A percentile compares a stretch with the other conserved stretches of the same genome.
Conservation (phyloP, 2,113 vertebrate species). For the Malurus cyaneus region DNA sequence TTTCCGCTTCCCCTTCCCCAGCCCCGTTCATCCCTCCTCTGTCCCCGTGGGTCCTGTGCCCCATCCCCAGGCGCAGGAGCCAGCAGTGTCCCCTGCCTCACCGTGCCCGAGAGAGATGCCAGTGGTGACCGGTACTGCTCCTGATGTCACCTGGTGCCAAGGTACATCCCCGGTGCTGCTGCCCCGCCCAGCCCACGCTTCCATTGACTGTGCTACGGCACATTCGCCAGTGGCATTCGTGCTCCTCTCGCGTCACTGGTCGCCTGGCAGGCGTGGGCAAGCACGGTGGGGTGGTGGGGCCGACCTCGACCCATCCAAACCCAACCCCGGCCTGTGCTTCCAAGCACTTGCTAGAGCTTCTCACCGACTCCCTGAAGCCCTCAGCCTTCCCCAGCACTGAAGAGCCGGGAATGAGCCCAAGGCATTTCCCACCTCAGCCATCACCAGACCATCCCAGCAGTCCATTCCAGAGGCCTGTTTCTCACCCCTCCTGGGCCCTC, state of each 20-base stretch:
- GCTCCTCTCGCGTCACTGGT: neutral
- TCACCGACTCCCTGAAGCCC: fast-evolving
- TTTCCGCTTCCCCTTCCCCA: too few relatives aligned
- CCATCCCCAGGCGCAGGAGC: neutral
- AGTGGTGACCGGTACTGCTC: fast-evolving
- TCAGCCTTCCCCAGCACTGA: neutral
- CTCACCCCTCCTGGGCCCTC: too few relatives aligned
- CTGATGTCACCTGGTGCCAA: neutral
- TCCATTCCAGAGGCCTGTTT: too few relatives aligned
- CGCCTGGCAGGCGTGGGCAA: neutral
- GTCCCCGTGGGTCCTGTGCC: neutral
- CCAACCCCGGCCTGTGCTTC: too few relatives aligned
- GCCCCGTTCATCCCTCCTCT: neutral
- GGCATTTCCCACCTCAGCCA: neutral
- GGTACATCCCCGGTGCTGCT: too few relatives aligned
- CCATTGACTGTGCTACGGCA: neutral
- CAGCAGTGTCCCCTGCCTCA: neutral
- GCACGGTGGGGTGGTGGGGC: neutral
- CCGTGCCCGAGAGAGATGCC: neutral
- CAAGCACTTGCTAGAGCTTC: neutral
- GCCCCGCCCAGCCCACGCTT: neutral
- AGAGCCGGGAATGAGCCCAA: neutral
- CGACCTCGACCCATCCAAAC: neutral
- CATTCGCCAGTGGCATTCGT: neutral
- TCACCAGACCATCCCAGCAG: too few relatives aligned